Base-by-base conservation (phyloP, 2,113 vertebrate species). In the Sphyrna mokarran region DNA sequence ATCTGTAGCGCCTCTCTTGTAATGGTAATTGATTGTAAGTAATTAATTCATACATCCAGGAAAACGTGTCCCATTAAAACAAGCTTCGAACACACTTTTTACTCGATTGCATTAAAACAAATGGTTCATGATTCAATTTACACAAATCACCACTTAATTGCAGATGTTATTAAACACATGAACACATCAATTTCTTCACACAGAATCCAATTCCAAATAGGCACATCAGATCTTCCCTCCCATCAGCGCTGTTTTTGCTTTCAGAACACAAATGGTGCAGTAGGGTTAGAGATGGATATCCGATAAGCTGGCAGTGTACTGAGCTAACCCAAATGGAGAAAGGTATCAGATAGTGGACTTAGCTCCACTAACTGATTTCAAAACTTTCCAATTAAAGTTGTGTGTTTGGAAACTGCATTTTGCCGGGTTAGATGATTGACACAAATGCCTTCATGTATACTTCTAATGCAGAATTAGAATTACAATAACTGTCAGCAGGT, bases 41-140 rank as follows among this genome's bases (percentile, higher is more conserved):
- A 95, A 95, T 95, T 95, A 95, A 95, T 95, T 95, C 69, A 95
- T 95, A 95, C 94, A 95, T 95, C 72, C 68, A 95, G 94, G 68
- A 72, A 95, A 95, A 95, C 43, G 94, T 95, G 94, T 95, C 94
- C 94, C 94, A 95, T 95, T 95, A 95, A 95, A 95, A 54, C 66
- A 95, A 95, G 94, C 94, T 95, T 95, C 94, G 43, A 95, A 95
- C 94, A 95, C 94, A 95, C 94, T 95, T 95, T 93, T 95, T 95
- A 95, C 94, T 72, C 94, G 94, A 95, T 23, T 72, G 94, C 94
- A 95, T 70, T 95, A 95, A 95, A 95, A 95, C 94, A 95, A 95
- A 72, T 95, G 68, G 94, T 95, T 95, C 94, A 95, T 95, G 72
- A 95, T 95, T 48, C 94, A 95, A 95, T 95, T 95, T 95, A 95